Evolutionary conservation across 2,888 invertebrate genomes (phyloP), one percentile per base, ranked within the genome.

Genomic region (Aproaerema taeniolella): DNA sequence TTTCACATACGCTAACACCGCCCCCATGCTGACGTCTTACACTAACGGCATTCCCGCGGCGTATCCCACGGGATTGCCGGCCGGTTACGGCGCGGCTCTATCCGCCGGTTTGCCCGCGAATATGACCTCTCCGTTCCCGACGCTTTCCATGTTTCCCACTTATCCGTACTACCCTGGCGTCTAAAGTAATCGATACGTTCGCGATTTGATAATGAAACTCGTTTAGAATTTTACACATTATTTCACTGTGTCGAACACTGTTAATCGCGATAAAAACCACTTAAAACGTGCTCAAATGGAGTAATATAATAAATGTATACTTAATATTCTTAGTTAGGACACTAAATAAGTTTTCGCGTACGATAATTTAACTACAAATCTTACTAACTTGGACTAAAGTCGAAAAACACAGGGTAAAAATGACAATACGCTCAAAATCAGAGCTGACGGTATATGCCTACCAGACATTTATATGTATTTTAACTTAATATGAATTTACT

Each of bases 321-420:
- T n/a, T n/a, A n/a, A n/a, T n/a, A n/a, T n/a, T n/a, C n/a, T n/a
- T n/a, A n/a, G n/a, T n/a, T n/a, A n/a, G n/a, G n/a, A n/a, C n/a
- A n/a, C n/a, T n/a, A n/a, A n/a, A n/a, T n/a, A n/a, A n/a, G n/a
- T n/a, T n/a, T n/a, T n/a, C n/a, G n/a, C n/a, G n/a, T n/a, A n/a
- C n/a, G n/a, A n/a, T n/a, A n/a, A n/a, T n/a, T n/a, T n/a, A n/a
- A n/a, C n/a, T n/a, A n/a, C n/a, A n/a, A n/a, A n/a, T n/a, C n/a
- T n/a, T n/a, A n/a, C 6, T 28, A 11, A 28, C 10, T 28, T 28
- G 9, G 28, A 28, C 28, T 10, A 11, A n/a, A n/a, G n/a, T n/a
- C n/a, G n/a, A n/a, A n/a, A n/a, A n/a, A n/a, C n/a, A 77, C 80
- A 80, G 82, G 82, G 81, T 80, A 79, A 58, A 50, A 58, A 73